These are phyloP conservation scores for Coccyzus lansbergi DNA, from an alignment of 2,797 vertebrate species.

Conservation along the genomic window DNA sequence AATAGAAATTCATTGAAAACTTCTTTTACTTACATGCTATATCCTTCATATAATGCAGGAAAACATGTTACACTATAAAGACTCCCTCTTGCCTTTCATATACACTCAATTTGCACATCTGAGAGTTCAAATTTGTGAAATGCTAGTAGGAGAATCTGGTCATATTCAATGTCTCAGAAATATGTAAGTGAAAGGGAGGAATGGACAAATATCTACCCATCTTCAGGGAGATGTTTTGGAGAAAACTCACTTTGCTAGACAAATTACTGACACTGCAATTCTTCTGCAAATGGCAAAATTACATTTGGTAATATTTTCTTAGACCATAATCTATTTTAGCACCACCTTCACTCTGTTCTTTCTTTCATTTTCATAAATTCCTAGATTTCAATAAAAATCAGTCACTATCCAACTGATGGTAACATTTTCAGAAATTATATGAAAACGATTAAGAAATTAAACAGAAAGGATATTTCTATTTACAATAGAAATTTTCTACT, in stretches of 20 bases:
- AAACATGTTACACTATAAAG: background rate
- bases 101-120: background rate
- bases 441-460: background rate
- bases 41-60: conserved; percentile 6
- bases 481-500: background rate
- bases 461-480: background rate
- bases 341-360: background rate
- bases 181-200: background rate
- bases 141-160: background rate
- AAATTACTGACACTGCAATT: background rate
- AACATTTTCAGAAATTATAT: background rate
- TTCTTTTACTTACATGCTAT: background rate
- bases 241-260: background rate
- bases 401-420: background rate
- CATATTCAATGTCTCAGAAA: background rate
- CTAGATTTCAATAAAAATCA: background rate
- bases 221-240: background rate
- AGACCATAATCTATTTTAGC: background rate
- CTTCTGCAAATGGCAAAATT: background rate
- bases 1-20: conserved; percentile 23
- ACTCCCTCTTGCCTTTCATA: background rate
- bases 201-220: background rate
- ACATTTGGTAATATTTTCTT: background rate
- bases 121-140: background rate
- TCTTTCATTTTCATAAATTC: background rate